These are phyloP conservation scores for Nanorana parkeri DNA, from an alignment of 2,113 vertebrate genomes.

Conservation along the genomic window DNA sequence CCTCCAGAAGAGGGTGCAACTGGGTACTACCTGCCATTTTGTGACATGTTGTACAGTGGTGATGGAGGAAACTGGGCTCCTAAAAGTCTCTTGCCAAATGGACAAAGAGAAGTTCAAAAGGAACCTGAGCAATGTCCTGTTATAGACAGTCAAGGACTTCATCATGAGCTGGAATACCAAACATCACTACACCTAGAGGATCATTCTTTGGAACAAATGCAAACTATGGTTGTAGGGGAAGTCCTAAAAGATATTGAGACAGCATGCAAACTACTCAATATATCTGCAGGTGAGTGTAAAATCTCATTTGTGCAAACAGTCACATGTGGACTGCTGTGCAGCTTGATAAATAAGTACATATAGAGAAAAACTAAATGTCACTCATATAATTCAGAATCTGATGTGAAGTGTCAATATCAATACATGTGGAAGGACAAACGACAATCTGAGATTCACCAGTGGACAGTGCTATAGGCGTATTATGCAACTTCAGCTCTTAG, in stretches of 20 bases:
- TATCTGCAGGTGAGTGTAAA: slow-evolving; percentile 81
- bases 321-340: too few species aligned
- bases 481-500: too few species aligned
- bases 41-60: slow-evolving; percentile 85
- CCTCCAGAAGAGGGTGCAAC: slow-evolving; percentile 75
- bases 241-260: slow-evolving; percentile 98
- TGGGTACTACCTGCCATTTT: slow-evolving; percentile 86
- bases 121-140: slow-evolving; percentile 94
- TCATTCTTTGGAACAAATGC: slow-evolving; percentile 93
- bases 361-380: too few species aligned
- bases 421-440: too few species aligned
- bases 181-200: slow-evolving; percentile 80
- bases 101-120: slow-evolving; percentile 65
- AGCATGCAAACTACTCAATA: slow-evolving; percentile 95
- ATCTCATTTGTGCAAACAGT: too few species aligned
- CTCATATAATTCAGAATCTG: too few species aligned
- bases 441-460: background rate
- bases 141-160: slow-evolving; percentile 91
- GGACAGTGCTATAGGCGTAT: background rate
- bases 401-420: too few species aligned
- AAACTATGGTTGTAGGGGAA: slow-evolving; percentile 95
- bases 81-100: slow-evolving; percentile 66
- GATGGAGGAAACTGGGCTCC: slow-evolving; percentile 78
- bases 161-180: slow-evolving; percentile 78
- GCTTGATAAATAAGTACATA: too few species aligned